A percentile compares a stretch with the other conserved stretches of the same genome.
phyloP scores from a whole-genome alignment of 2,888 invertebrate genomes.

The Carcina quercana region DNA sequence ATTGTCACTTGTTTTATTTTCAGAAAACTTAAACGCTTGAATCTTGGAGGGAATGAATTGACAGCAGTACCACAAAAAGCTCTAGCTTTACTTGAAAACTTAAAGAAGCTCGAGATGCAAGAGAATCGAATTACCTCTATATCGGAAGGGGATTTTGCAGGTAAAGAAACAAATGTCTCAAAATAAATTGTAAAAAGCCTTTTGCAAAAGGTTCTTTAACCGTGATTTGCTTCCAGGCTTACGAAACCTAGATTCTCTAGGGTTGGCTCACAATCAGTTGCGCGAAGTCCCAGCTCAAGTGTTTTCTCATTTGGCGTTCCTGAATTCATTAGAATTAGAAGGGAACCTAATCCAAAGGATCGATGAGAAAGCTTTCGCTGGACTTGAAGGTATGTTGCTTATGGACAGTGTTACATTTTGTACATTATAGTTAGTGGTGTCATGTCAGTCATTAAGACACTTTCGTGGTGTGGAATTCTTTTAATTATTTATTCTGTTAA shows the following conservation, averaged over 20 bases:
- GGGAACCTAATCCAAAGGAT: conserved; percentile 88
- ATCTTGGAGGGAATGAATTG: conserved; percentile 89
- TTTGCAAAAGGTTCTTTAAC: neutral
- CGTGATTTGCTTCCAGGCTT: conserved; percentile 72
- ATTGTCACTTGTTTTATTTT: conserved; percentile 14
- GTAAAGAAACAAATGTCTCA: conserved; percentile 59
- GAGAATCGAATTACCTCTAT: conserved; percentile 87
- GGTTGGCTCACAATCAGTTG: conserved; percentile 89
- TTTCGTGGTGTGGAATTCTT: no score
- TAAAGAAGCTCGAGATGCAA: conserved; percentile 91
- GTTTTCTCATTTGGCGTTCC: conserved; percentile 84
- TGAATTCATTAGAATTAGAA: conserved; percentile 92
- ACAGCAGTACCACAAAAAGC: conserved; percentile 85
- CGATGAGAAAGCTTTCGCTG: conserved; percentile 89
- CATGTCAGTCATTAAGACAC: no score
- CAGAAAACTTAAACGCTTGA: conserved; percentile 87
- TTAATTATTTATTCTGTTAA: no score
- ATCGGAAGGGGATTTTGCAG: conserved; percentile 89
- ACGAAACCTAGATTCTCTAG: conserved; percentile 86
- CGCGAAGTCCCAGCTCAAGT: conserved; percentile 86
- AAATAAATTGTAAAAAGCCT: no score
- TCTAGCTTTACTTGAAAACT: conserved; percentile 83
- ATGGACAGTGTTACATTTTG: no score
- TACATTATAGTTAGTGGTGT: no score
- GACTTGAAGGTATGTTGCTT: conserved; percentile 87